These are phyloP conservation scores for Aleiodes testaceus DNA, from an alignment of 2,888 invertebrate genomes.

Conservation along the genomic window DNA sequence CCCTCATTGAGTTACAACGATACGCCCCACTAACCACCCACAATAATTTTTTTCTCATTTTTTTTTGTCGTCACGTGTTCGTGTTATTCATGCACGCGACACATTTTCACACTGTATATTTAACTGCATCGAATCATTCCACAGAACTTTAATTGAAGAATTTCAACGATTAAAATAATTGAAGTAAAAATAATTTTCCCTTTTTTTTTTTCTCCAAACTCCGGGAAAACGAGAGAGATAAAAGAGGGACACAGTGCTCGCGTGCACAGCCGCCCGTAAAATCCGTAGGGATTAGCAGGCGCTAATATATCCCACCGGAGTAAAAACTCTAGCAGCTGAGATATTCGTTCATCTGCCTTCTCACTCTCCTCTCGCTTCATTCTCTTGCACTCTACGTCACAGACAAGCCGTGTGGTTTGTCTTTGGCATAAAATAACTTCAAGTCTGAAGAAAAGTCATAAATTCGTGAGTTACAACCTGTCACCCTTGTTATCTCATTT, in stretches of 20 bases:
- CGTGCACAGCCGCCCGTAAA: conserved; percentile 67
- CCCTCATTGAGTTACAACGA: conserved; percentile 58
- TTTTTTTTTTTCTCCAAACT: not conserved
- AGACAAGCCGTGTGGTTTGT: conserved; percentile 58
- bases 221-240: conserved; percentile 34
- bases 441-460: conserved; percentile 64
- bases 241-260: conserved; percentile 48
- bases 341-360: conserved; percentile 61
- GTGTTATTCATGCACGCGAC: conserved; percentile 62
- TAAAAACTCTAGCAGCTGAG: conserved; percentile 71
- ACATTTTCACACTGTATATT: conserved; percentile 52
- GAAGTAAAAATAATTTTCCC: conserved; percentile 7
- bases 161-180: conserved; percentile 20
- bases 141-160: not conserved
- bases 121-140: conserved; percentile 24
- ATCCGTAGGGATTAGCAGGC: conserved; percentile 68
- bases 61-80: conserved; percentile 59
- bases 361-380: conserved; percentile 29
- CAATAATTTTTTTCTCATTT: conserved; percentile 55
- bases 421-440: conserved; percentile 68
- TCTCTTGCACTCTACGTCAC: conserved; percentile 33
- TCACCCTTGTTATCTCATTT: conserved; percentile 44
- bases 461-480: conserved; percentile 64
- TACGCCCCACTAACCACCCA: conserved; percentile 71
- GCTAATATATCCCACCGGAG: conserved; percentile 69